Evolutionary conservation across 2,888 invertebrate genomes (phyloP).

Genomic region (Eucriotettix oculatus): DNA sequence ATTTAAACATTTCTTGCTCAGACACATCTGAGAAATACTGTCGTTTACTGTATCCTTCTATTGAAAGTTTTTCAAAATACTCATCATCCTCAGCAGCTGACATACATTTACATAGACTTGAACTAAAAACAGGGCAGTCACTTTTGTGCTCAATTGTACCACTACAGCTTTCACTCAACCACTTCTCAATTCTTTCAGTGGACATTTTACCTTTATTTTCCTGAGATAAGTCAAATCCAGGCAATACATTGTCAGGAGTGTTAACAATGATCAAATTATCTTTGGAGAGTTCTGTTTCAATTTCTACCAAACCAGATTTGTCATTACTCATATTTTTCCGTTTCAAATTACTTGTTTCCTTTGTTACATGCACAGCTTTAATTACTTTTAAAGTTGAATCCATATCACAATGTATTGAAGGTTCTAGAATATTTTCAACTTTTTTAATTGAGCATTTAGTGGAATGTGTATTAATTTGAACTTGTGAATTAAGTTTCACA

Average conservation of each 20-base stretch:
- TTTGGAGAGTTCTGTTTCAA: not conserved
- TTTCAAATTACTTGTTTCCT: not conserved
- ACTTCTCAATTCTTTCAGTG: conserved; percentile 49
- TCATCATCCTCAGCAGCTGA: conserved; percentile 1
- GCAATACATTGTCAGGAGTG: not conserved
- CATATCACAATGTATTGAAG: too few species aligned
- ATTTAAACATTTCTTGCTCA: not conserved
- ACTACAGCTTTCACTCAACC: conserved; percentile 38
- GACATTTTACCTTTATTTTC: conserved; percentile 48
- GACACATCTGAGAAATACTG: not conserved
- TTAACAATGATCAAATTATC: not conserved
- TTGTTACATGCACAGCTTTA: too few species aligned
- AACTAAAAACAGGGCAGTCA: not conserved
- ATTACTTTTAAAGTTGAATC: too few species aligned
- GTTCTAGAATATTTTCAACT: too few species aligned
- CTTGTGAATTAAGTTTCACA: too few species aligned
- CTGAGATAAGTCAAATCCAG: not conserved
- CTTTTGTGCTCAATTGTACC: not conserved
- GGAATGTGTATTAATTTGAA: too few species aligned
- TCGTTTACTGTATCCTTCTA: not conserved
- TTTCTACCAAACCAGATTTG: not conserved
- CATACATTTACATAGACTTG: not conserved
- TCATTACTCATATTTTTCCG: too few species aligned
- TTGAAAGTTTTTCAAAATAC: not conserved
- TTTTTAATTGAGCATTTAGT: too few species aligned